These are phyloP conservation scores for Phengaris arion DNA, from an alignment of 2,888 invertebrate species.

Conservation along the genomic window DNA sequence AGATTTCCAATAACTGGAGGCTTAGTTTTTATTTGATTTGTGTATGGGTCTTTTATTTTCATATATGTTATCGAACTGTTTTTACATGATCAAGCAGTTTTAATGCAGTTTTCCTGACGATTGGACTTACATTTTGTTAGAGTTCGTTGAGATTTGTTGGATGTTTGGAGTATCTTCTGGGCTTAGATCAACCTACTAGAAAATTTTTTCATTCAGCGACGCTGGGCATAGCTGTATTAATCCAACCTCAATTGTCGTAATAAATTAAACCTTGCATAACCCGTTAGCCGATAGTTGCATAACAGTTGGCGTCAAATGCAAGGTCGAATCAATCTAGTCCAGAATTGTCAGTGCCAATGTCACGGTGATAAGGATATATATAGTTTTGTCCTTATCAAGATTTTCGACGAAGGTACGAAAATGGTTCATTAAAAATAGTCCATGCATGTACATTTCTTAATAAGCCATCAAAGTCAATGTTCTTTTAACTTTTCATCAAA, in stretches of 20 bases:
- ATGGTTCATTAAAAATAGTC: neutral
- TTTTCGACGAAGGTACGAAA: too few species aligned
- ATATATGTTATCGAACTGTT: too few species aligned
- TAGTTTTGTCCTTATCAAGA: neutral
- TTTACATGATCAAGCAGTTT: too few species aligned
- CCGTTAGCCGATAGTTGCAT: slow-evolving; percentile 35
- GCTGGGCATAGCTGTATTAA: neutral
- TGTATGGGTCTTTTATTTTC: too few species aligned
- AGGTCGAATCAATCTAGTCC: slow-evolving; percentile 58
- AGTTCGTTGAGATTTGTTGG: neutral
- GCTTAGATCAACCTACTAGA: neutral
- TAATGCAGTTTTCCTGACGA: too few species aligned
- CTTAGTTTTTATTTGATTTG: neutral
- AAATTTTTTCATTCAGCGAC: neutral
- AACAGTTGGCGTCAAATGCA: slow-evolving; percentile 41
- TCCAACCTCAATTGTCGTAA: slow-evolving; percentile 18
- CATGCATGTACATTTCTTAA: neutral
- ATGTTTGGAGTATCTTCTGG: neutral
- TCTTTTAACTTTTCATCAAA: neutral
- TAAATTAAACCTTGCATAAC: slow-evolving; percentile 28
- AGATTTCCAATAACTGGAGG: neutral
- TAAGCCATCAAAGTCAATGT: neutral
- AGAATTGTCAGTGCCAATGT: slow-evolving; percentile 48
- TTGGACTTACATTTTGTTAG: too few species aligned
- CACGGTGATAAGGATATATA: slow-evolving; percentile 34